Evolutionary conservation across 2,888 invertebrate genomes (phyloP).

Genomic region (Spatulosminthurus flaviceps): DNA sequence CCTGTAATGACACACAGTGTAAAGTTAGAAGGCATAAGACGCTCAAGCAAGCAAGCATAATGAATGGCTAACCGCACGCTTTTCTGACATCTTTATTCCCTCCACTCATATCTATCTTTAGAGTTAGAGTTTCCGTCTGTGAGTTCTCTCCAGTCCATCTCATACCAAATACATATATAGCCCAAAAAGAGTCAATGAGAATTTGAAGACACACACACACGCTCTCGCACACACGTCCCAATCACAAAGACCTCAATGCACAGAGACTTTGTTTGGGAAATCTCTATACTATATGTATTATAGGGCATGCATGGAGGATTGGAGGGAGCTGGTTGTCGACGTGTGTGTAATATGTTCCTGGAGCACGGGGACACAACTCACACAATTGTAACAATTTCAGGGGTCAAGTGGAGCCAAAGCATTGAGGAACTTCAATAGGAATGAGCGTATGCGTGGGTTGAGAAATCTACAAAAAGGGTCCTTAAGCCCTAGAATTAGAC

Average conservation of each 20-base stretch:
- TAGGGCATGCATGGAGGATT: too few relatives aligned
- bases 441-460: constrained; percentile 6
- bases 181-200: constrained; percentile 18
- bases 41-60: constrained; percentile 35
- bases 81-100: constrained; percentile 49
- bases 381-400: constrained; percentile 46
- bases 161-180: background rate
- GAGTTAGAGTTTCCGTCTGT: constrained; percentile 42
- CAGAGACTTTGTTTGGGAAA: too few relatives aligned
- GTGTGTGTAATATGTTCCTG: constrained; percentile 37
- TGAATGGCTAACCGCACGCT: constrained; percentile 47
- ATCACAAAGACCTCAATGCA: too few relatives aligned
- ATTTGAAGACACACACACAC: constrained; percentile 22
- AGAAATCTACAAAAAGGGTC: background rate
- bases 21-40: background rate
- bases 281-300: too few relatives aligned
- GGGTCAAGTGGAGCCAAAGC: constrained; percentile 44
- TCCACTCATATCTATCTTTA: constrained; percentile 49
- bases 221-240: constrained; percentile 14
- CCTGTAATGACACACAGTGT: background rate
- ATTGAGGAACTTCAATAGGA: constrained; percentile 2
- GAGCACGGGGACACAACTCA: constrained; percentile 39
- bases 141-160: constrained; percentile 30
- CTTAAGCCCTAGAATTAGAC: constrained; percentile 35
- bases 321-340: constrained; percentile 2